A percentile compares a stretch with the other conserved stretches of the same genome.
Conservation (phyloP, 2,888 invertebrate species). For the Arge pagana region DNA sequence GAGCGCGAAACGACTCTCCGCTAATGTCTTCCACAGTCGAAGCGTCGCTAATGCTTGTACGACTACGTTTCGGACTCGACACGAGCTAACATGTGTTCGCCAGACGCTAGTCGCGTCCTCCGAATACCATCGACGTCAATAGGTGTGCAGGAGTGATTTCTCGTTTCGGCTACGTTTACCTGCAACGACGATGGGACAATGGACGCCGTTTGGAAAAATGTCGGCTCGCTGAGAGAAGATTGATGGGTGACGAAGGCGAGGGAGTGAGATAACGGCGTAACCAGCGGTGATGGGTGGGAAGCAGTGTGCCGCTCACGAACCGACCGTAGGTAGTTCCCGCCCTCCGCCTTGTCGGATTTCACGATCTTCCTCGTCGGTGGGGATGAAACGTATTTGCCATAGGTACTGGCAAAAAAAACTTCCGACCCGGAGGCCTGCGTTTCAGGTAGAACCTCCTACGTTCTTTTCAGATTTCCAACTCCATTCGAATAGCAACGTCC, state of each 20-base stretch:
- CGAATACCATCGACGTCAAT: neutral
- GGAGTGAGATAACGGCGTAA: neutral
- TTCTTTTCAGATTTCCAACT: too few species aligned
- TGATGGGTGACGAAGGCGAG: neutral
- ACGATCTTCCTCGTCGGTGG: too few species aligned
- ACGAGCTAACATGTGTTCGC: conserved; percentile 12
- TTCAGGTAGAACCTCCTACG: conserved; percentile 5
- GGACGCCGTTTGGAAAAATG: conserved; percentile 6
- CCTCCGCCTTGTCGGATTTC: conserved; percentile 1
- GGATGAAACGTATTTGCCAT: conserved; percentile 7
- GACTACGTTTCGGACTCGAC: too few species aligned
- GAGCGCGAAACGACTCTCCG: too few species aligned
- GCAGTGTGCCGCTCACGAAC: conserved; percentile 1
- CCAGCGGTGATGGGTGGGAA: neutral
- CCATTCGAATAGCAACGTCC: too few species aligned
- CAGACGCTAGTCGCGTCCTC: conserved; percentile 1
- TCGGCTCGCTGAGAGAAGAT: neutral
- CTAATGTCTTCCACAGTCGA: too few species aligned
- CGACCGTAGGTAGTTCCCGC: conserved; percentile 4
- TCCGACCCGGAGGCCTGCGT: neutral
- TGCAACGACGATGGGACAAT: too few species aligned
- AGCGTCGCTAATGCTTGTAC: too few species aligned
- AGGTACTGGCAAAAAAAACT: neutral
- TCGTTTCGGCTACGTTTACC: too few species aligned
- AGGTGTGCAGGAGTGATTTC: conserved; percentile 1